Evolutionary conservation across 2,113 vertebrate species (phyloP).

Genomic region (Nerophis ophidion): DNA sequence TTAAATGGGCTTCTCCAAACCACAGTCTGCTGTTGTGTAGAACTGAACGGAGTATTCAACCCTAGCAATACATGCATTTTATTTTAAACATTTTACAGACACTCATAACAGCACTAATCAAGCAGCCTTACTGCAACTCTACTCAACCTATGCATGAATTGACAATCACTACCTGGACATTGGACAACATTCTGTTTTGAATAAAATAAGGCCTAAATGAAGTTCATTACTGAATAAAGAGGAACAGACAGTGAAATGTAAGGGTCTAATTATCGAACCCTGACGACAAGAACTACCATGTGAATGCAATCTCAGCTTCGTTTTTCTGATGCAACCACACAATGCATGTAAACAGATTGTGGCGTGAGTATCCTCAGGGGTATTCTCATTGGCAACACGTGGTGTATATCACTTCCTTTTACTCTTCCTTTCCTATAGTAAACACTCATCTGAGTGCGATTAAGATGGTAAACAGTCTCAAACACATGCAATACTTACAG

Average conservation of each 20-base stretch:
- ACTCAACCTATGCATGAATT: neutral
- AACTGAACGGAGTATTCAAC: constrained; percentile 13
- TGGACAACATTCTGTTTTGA: neutral
- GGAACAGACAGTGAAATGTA: constrained; percentile 3
- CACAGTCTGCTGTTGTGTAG: constrained; percentile 10
- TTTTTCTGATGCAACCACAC: constrained; percentile 21
- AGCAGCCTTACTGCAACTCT: neutral
- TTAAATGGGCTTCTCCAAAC: constrained; percentile 21
- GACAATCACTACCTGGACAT: neutral
- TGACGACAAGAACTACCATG: constrained; percentile 5
- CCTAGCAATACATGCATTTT: constrained; percentile 17
- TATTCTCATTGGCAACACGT: constrained; percentile 49
- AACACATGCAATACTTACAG: constrained; percentile 19
- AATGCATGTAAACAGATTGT: constrained; percentile 15
- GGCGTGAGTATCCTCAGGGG: constrained; percentile 23
- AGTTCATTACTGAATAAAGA: neutral
- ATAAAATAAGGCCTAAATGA: neutral
- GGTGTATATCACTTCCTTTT: constrained; percentile 59
- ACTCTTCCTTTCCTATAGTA: constrained; percentile 60
- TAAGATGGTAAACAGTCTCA: constrained; percentile 45
- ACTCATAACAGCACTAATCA: neutral
- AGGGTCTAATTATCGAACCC: constrained; percentile 1
- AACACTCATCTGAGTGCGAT: constrained; percentile 64
- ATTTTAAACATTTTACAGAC: neutral
- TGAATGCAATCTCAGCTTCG: constrained; percentile 14